Base-by-base conservation (phyloP, 2,888 invertebrate species). In the Rhagophthalmus giganteus region DNA sequence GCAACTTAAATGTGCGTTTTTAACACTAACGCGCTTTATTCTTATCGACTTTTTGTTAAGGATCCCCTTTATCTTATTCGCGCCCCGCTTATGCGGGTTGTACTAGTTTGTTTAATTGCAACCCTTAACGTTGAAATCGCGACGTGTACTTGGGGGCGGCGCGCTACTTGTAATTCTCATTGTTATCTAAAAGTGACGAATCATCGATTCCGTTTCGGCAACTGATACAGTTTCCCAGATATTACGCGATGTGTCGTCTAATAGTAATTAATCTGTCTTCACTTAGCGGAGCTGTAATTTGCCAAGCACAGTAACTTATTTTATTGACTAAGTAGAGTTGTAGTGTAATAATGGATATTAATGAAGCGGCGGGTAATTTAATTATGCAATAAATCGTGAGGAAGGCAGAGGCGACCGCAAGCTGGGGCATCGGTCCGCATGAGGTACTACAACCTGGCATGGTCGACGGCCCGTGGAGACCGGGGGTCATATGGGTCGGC, bases 351-450 rank as follows among this genome's bases (percentile, higher is more conserved):
- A 66, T 65, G 62, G 66, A 64, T 66, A 66, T 66, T 66, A 66
- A 66, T 66, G 66, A 65, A 65, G 63, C 60, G 64, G 56, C 56
- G 62, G 59, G 52, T 62, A 63, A 65, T 64, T 65, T 65, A 65
- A 65, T 65, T 65, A 65, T 61, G 64, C 62, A 65, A 65, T 65
- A 64, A 65, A 65, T 65, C 63, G 65, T 57, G 41, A 54, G 55
- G 41, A 56, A 54, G 59, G 49, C 58, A 49, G 47, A 39, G 35
- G 47, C 39, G 42, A 54, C 57, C 59, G 50, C 57, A 54, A 60
- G 55, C 51, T 50, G 46, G 55, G 52, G 45, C 55, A 58, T 53
- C 57, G 52, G 50, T 44, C 42, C 54, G 49, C 57, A 48, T 35
- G 57, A 57, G 52, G 47, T 47, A 54, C 49, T 45, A 48, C n/a